phyloP scores from a whole-genome alignment of 2,797 vertebrate species.

The Pseudopleuronectes americanus region DNA sequence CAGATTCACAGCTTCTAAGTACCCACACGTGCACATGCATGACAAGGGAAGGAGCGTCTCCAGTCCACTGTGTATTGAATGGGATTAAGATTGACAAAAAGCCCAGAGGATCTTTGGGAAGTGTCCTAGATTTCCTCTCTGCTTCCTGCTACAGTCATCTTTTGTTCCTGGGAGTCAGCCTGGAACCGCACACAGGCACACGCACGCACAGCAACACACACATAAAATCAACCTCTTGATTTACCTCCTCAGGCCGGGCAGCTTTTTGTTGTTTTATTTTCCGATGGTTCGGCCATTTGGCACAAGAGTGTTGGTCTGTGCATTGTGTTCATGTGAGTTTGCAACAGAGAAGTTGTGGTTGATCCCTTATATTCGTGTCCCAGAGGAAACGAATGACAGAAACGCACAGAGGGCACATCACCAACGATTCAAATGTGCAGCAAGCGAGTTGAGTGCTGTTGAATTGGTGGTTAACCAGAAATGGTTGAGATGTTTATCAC shows the following conservation, averaged over 20 bases:
- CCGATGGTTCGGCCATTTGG: conserved; percentile 16
- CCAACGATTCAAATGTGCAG: background rate
- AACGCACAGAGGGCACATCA: background rate
- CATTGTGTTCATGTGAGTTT: conserved; percentile 27
- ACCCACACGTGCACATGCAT: background rate
- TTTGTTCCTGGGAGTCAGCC: conserved; percentile 59
- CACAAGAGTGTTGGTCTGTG: background rate
- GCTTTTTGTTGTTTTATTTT: conserved; percentile 23
- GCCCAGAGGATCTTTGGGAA: conserved; percentile 63
- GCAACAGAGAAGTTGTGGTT: conserved; percentile 24
- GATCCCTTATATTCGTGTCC: background rate
- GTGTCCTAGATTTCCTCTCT: conserved; percentile 76
- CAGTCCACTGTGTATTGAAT: conserved; percentile 46
- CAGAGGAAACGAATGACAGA: background rate
- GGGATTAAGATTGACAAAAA: conserved; percentile 74
- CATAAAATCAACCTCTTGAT: conserved; percentile 7
- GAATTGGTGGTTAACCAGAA: conserved; percentile 15
- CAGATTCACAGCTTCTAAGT: too few species aligned
- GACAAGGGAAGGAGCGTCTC: conserved; percentile 5
- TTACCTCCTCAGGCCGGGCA: conserved; percentile 14
- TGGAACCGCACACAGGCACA: conserved; percentile 36
- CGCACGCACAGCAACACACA: conserved; percentile 2
- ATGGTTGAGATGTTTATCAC: background rate
- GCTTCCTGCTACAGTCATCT: conserved; percentile 48
- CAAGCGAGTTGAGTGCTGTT: background rate